Base-by-base conservation (phyloP, 2,797 vertebrate genomes). In the Epinephelus coioides region DNA sequence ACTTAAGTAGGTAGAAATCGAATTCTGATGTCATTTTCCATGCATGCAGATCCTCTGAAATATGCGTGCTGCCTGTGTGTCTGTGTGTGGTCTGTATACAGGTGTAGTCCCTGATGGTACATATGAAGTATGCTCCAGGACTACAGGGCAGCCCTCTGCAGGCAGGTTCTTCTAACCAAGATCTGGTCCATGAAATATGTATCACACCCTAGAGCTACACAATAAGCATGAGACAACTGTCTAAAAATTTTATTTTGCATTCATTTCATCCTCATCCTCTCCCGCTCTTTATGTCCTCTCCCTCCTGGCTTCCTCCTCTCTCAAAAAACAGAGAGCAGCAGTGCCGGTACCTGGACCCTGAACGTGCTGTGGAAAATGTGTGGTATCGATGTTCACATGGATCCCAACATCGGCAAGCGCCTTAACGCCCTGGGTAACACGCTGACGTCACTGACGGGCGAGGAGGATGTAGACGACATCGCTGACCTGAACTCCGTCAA, bases 311-410 rank as follows among this genome's bases (percentile, higher is more conserved):
- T 56, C n/a, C 12, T 70, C 27, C n/a, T 73, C 23, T 23, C 7
- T 1, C 14, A 27, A 5, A 30, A 61, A 49, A 12, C 92, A 99
- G 98, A 99, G 86, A 99, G 98, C 93, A 99, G 95, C 67, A 99
- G 98, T 59, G 98, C 98, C 5, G 98, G 98, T 5, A 99, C 97
- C n/a, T 99, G 98, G 98, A 99, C 97, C 0, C 95, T 99, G 56
- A 99, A 99, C 18, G 97, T 99, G 1, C 89, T 99, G 2, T 99
- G 98, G 98, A 99, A 99, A 88, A 99, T 99, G 98, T 99, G 98
- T 38, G 98, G 98, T 51, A 99, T 99, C 8, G 98, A 99, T 51
- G 98, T 99, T 21, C 98, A 99, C 93, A 99, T 99, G 98, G 98
- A 99, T 91, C 98, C 98, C 46, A 99, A 99, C 92, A 99, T 99